Percentiles rank a stretch among this genome's conserved stretches.
Conservation (phyloP, 2,888 invertebrate genomes). For the Synergus japonicus region DNA sequence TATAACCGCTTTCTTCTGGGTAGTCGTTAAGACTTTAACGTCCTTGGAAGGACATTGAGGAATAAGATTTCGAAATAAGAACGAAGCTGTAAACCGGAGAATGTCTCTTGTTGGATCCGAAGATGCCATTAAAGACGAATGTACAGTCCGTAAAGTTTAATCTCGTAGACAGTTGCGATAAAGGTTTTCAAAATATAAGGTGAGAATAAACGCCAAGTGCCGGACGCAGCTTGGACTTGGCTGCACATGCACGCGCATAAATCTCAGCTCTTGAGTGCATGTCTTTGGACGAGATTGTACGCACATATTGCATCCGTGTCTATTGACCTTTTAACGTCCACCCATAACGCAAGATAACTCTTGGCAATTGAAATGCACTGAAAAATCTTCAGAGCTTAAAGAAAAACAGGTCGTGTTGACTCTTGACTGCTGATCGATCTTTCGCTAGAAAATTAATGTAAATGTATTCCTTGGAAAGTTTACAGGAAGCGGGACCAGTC, state of each 20-base stretch:
- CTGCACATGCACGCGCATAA: slow-evolving; percentile 12
- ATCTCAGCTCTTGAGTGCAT: slow-evolving; percentile 31
- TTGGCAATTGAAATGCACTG: slow-evolving; percentile 20
- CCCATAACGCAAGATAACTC: slow-evolving; percentile 8
- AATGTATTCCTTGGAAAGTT: slow-evolving; percentile 39
- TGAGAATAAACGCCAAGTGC: not conserved
- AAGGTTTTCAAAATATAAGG: not conserved
- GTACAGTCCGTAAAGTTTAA: not conserved
- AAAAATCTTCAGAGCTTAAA: slow-evolving; percentile 8
- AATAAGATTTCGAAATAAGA: not conserved
- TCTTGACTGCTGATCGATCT: slow-evolving; percentile 31
- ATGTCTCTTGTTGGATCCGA: not conserved
- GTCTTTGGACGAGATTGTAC: slow-evolving; percentile 23
- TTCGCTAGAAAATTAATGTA: slow-evolving; percentile 23
- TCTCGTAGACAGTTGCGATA: not conserved
- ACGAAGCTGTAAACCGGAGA: not conserved
- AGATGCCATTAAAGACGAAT: not conserved
- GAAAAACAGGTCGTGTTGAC: slow-evolving; percentile 30
- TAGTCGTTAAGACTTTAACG: slow-evolving; percentile 6
- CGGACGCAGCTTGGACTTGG: not conserved
- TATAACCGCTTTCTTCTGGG: not conserved
- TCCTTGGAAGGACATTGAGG: slow-evolving; percentile 11
- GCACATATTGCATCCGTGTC: slow-evolving; percentile 19
- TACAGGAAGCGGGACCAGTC: slow-evolving; percentile 38
- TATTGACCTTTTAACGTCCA: slow-evolving; percentile 20